Conservation (phyloP, 2,113 vertebrate species). For the Meriones unguiculatus region DNA sequence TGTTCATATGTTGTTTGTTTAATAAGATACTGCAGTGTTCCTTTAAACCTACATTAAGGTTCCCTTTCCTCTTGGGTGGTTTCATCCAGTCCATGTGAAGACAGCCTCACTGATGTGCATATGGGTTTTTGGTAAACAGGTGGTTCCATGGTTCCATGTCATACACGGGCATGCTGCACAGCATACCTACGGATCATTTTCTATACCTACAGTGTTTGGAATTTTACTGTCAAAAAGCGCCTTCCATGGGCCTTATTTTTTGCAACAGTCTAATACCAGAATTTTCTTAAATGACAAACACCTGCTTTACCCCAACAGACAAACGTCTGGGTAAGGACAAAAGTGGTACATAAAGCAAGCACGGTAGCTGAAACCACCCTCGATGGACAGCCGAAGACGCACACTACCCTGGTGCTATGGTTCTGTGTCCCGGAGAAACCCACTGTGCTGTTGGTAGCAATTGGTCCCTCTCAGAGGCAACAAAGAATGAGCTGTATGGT, state of each 20-base stretch:
- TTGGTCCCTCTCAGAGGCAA: too few relatives aligned
- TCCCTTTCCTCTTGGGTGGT: background rate
- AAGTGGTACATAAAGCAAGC: background rate
- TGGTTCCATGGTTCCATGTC: fast-evolving
- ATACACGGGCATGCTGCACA: background rate
- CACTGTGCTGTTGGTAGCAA: fast-evolving
- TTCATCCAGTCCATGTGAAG: background rate
- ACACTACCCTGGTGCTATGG: fast-evolving
- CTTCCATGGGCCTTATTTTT: background rate
- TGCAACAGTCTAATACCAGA: background rate
- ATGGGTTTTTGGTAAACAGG: background rate
- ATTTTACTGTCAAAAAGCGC: background rate
- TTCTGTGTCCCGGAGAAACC: background rate
- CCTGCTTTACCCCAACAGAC: background rate
- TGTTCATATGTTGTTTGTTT: background rate
- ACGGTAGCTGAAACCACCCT: background rate
- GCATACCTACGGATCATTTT: background rate
- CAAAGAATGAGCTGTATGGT: fast-evolving
- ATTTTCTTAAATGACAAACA: background rate
- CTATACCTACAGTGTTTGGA: background rate
- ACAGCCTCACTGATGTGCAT: fast-evolving
- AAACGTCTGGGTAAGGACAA: background rate
- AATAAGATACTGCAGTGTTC: background rate
- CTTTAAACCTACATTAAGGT: background rate
- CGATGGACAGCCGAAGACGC: background rate